Evolutionary conservation across 1,140 invertebrate species (phyloP).

Genomic region (Drosophila pseudoananassae): DNA sequence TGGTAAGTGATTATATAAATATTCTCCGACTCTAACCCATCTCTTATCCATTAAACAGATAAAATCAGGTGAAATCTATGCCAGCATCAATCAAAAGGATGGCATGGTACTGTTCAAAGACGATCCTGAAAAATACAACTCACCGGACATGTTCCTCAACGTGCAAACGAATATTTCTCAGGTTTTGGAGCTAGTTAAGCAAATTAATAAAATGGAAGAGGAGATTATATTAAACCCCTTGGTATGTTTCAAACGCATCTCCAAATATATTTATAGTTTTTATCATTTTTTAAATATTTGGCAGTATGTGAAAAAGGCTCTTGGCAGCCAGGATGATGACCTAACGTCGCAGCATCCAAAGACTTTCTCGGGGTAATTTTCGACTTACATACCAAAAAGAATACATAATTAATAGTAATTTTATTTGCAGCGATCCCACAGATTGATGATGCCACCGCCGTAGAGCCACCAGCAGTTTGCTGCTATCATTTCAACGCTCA

Average conservation of each 20-base stretch:
- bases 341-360: conserved; percentile 86
- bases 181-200: conserved; percentile 94
- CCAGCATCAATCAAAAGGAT: conserved; percentile 98
- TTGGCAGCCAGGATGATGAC: conserved; percentile 88
- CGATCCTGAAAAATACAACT: conserved; percentile 97
- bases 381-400: not conserved
- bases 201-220: conserved; percentile 96
- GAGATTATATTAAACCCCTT: conserved; percentile 96
- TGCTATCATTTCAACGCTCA: conserved; percentile 40
- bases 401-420: conserved; percentile 4
- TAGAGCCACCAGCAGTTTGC: conserved; percentile 34
- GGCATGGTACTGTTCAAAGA: conserved; percentile 99
- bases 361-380: conserved; percentile 79
- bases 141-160: conserved; percentile 92
- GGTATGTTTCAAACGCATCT: conserved; percentile 69
- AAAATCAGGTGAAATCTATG: conserved; percentile 98
- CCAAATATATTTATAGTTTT: not conserved
- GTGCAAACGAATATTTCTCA: conserved; percentile 94
- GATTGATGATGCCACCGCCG: conserved; percentile 70
- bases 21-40: not conserved
- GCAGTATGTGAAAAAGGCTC: conserved; percentile 91
- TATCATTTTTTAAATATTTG: conserved; percentile 28
- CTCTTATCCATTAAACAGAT: conserved; percentile 87
- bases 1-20: conserved; percentile 87
- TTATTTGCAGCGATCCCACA: conserved; percentile 72